Percentiles rank a stretch among this genome's conserved stretches.
Conservation (phyloP, 2,888 invertebrate species). For the Cryptophagus acutangulus region DNA sequence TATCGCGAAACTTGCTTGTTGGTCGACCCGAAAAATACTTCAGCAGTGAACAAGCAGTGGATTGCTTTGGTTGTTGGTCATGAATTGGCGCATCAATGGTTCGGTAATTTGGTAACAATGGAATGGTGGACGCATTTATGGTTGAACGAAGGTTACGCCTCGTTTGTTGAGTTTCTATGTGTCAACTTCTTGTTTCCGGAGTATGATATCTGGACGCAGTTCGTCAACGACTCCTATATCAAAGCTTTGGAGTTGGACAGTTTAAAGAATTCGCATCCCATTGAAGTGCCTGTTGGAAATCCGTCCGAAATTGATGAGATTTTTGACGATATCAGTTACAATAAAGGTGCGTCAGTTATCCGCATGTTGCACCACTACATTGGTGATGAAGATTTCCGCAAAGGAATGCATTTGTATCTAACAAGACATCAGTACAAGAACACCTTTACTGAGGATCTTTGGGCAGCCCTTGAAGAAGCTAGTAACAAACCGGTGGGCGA, state of each 20-base stretch:
- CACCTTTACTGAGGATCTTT: conserved; percentile 89
- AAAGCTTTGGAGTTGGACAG: conserved; percentile 83
- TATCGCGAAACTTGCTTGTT: conserved; percentile 83
- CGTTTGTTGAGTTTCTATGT: conserved; percentile 93
- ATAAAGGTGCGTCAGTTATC: conserved; percentile 91
- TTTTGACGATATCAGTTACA: conserved; percentile 95
- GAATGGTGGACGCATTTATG: conserved; percentile 97
- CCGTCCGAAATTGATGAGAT: conserved; percentile 96
- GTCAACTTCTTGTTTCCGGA: conserved; percentile 90
- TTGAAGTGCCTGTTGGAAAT: conserved; percentile 91
- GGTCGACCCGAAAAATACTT: conserved; percentile 86
- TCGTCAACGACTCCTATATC: conserved; percentile 83
- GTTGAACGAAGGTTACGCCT: conserved; percentile 87
- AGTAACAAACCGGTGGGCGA: conserved; percentile 84
- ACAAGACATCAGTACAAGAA: conserved; percentile 84
- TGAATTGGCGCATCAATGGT: conserved; percentile 97
- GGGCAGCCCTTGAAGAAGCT: conserved; percentile 83
- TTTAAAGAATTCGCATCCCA: conserved; percentile 89
- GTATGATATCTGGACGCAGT: conserved; percentile 96
- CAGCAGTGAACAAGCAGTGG: conserved; percentile 75
- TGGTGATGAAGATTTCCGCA: conserved; percentile 86
- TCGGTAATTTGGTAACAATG: conserved; percentile 97
- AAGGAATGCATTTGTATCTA: conserved; percentile 88
- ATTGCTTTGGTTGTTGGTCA: conserved; percentile 87
- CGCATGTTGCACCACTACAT: conserved; percentile 92